Percentiles rank a stretch among this genome's conserved stretches.
Evolutionary conservation across 2,888 invertebrate genomes (phyloP).

Genomic region (Eremobia ochroleuca): DNA sequence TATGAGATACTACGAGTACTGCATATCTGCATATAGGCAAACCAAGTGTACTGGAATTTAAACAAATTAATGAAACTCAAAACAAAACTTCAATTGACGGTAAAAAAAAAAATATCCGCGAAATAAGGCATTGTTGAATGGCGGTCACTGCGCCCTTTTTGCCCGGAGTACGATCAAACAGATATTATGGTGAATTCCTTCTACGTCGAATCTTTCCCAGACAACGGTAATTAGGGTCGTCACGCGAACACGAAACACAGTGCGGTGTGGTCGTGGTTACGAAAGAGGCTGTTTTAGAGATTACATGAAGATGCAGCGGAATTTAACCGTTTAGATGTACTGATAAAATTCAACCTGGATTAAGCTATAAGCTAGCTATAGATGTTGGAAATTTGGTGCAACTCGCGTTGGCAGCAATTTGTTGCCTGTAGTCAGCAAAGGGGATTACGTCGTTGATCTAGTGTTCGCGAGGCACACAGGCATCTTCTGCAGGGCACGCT

Average conservation of each 20-base stretch:
- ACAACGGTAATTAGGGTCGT: conserved; percentile 53
- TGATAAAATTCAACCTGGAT: conserved; percentile 15
- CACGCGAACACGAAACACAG: conserved; percentile 51
- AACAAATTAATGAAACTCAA: not conserved
- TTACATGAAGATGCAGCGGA: not conserved
- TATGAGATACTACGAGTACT: too few species aligned
- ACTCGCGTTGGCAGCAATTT: not conserved
- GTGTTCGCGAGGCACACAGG: too few species aligned
- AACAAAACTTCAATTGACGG: not conserved
- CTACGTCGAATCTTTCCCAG: conserved; percentile 52
- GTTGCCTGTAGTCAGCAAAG: not conserved
- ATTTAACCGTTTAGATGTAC: not conserved
- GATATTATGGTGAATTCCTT: conserved; percentile 52
- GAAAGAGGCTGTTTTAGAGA: conserved; percentile 23
- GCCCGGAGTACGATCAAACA: conserved; percentile 25
- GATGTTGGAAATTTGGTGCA: not conserved
- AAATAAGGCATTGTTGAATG: conserved; percentile 12
- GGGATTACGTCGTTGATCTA: too few species aligned
- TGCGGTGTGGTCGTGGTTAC: conserved; percentile 13
- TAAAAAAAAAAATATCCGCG: not conserved
- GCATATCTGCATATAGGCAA: not conserved
- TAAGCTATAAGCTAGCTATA: not conserved
- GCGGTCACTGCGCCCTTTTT: conserved; percentile 22
- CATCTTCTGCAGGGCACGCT: too few species aligned
- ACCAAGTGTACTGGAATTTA: not conserved